A percentile compares a stretch with the other conserved stretches of the same genome.
phyloP scores from a whole-genome alignment of 2,888 invertebrate species.

The Agriotes lineatus region DNA sequence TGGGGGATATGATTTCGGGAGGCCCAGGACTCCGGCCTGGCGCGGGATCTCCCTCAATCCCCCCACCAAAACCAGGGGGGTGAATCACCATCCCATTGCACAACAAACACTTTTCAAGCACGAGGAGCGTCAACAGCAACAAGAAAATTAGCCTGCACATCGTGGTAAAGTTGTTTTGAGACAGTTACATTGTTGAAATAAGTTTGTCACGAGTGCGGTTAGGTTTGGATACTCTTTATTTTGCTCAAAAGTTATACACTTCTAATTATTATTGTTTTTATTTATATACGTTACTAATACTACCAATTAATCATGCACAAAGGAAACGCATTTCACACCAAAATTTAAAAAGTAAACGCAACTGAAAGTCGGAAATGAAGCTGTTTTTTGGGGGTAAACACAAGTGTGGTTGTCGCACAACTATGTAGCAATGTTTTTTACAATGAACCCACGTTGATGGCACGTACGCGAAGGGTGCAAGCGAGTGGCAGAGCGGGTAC shows the following conservation, averaged over 20 bases:
- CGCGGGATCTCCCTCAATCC: conserved; percentile 74
- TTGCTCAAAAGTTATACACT: no score
- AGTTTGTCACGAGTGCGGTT: no score
- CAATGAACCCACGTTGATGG: conserved; percentile 36
- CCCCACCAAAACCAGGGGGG: conserved; percentile 57
- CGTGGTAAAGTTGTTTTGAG: not conserved
- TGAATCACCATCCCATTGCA: conserved; percentile 51
- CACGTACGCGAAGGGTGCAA: conserved; percentile 50
- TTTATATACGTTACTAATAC: no score
- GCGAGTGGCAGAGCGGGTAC: conserved; percentile 56
- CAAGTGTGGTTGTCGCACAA: conserved; percentile 4
- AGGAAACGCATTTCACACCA: conserved; percentile 29
- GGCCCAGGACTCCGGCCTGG: conserved; percentile 77
- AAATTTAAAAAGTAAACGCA: conserved; percentile 22
- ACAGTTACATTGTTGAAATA: not conserved
- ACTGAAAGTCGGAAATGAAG: conserved; percentile 17
- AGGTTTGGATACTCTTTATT: no score
- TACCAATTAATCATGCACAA: not conserved
- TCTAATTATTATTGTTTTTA: no score
- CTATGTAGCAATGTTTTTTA: conserved; percentile 14
- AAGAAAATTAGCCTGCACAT: conserved; percentile 17
- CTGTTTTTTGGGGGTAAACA: conserved; percentile 10
- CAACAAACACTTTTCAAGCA: conserved; percentile 26
- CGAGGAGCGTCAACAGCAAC: conserved; percentile 26
- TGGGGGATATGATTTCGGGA: conserved; percentile 58